Evolutionary conservation across 2,113 vertebrate genomes (phyloP), one percentile per base, ranked within the genome.

Genomic region (Corythaeola cristata): DNA sequence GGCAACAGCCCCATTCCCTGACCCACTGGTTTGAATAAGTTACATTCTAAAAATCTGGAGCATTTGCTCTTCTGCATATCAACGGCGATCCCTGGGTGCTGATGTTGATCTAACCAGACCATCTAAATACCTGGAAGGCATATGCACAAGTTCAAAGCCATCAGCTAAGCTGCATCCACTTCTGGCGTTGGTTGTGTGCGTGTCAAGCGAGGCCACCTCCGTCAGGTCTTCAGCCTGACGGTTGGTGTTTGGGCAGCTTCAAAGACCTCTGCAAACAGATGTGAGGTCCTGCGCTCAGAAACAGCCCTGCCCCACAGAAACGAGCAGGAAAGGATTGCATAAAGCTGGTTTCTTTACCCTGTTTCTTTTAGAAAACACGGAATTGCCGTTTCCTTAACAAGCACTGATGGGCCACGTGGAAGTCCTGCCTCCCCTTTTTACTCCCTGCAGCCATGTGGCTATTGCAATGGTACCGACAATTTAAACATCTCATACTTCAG

Each of bases 31-130:
- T 84, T 86, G 93, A 94, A 87, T 96, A 94, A 94, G 67, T 62
- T 41, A 95, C 14, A 3, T 63, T 59, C 50, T 69, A 64, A 28
- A 90, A 60, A 68, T 69, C 27, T 17, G 59, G 75, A 92, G 77
- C 89, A 74, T 94, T 94, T 96, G 84, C 84, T 94, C 95, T 69
- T 33, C 23, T 95, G 91, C 83, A 80, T 94, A 94, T 93, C 91
- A 93, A 89, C 2, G 0, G 28, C 1, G 0, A 44, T 77, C 55
- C 59, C 85, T 49, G 64, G 81, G 63, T 73, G 80, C 84, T 83
- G 91, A 92, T 92, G 76, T 92, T 97, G 92, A 95, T 96, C 93
- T 94, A 32, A n/a, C 26, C 83, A 79, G 86, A 39, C 75, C 6
- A 39, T 86, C 83, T 84, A 68, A 94, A 86, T 91, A 60, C 91